Evolutionary conservation across 2,888 invertebrate species (phyloP).

Genomic region (Lasius fuliginosus): DNA sequence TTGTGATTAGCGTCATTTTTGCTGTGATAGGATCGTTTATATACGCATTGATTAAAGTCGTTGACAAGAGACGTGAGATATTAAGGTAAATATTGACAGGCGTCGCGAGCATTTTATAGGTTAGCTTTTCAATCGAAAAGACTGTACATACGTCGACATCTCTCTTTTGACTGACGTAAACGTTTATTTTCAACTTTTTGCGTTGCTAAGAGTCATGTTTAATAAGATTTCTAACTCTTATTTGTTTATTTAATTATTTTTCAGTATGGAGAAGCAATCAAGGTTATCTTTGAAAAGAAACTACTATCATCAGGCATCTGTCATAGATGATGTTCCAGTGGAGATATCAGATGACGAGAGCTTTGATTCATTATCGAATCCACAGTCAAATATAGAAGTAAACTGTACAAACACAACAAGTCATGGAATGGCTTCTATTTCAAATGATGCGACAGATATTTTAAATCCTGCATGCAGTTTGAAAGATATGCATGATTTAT

Average conservation of each 20-base stretch:
- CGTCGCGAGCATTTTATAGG: conserved; percentile 27
- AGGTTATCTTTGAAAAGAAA: conserved; percentile 30
- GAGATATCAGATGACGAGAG: conserved; percentile 64
- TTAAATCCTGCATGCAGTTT: neutral
- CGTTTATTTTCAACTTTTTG: neutral
- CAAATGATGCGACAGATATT: neutral
- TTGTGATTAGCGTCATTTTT: conserved; percentile 52
- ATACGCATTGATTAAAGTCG: conserved; percentile 37
- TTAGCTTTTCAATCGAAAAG: neutral
- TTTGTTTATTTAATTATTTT: conserved; percentile 13
- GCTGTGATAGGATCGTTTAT: conserved; percentile 44
- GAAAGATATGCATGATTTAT: neutral
- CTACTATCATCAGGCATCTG: no score
- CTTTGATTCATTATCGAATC: neutral
- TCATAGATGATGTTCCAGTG: fast-evolving
- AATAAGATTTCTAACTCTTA: neutral
- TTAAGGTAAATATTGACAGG: conserved; percentile 48
- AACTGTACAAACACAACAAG: no score
- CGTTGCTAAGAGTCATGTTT: neutral
- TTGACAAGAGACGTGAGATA: conserved; percentile 35
- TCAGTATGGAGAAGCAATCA: conserved; percentile 57
- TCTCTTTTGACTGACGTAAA: no score
- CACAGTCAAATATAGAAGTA: neutral
- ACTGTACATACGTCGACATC: neutral
- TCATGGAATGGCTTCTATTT: no score